Conservation (phyloP, 2,797 vertebrate species). For the Sebastes dallii region DNA sequence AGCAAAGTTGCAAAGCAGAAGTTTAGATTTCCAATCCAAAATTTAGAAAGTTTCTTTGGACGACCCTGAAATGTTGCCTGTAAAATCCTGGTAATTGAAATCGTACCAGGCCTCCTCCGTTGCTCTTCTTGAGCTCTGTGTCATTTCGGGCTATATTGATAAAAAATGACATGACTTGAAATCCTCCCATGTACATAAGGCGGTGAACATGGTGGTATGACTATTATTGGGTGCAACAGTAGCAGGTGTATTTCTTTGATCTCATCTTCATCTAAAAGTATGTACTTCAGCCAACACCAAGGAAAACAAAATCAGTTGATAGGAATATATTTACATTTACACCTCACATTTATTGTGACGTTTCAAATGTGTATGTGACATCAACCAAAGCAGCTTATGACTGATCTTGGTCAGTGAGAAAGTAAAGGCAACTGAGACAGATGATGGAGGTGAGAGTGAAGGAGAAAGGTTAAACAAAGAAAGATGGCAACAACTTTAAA, state of each 20-base stretch:
- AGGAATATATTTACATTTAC: not conserved
- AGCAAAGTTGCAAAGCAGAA: not conserved
- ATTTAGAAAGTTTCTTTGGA: not conserved
- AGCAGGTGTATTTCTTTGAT: constrained; percentile 8
- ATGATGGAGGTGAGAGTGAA: not conserved
- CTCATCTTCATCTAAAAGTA: not conserved
- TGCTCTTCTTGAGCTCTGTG: not conserved
- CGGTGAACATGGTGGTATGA: not conserved
- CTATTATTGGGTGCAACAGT: not conserved
- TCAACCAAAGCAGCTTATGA: not conserved
- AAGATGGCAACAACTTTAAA: not conserved
- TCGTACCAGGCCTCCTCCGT: not conserved
- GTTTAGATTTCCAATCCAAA: not conserved
- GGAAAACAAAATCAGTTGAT: not conserved
- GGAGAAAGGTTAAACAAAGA: not conserved
- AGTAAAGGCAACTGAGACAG: not conserved
- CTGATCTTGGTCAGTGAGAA: not conserved
- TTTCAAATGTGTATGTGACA: not conserved
- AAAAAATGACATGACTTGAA: not conserved
- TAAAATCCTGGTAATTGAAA: not conserved
- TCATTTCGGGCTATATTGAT: not conserved
- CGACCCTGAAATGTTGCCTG: not conserved
- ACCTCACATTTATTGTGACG: constrained; percentile 20
- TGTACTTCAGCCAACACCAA: not conserved
- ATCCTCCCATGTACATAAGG: not conserved